Conservation (phyloP, 1,140 invertebrate species). For the Luehdorfia chinensis region DNA sequence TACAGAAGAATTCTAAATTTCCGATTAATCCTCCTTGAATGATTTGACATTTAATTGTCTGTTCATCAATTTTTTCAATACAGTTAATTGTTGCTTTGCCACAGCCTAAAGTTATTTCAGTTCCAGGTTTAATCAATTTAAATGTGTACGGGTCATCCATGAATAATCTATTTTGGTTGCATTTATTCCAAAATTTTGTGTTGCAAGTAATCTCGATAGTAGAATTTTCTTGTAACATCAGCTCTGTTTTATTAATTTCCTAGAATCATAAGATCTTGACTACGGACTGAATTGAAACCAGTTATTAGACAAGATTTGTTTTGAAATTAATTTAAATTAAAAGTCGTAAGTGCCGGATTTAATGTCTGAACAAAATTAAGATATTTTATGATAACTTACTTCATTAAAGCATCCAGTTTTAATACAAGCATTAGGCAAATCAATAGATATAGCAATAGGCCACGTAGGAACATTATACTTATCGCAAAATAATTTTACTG, state of each 20-base stretch:
- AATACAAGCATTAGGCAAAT: constrained; percentile 10
- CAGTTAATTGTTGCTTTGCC: constrained; percentile 26
- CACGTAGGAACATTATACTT: constrained; percentile 5
- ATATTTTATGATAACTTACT: not conserved
- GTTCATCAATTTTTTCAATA: constrained; percentile 22
- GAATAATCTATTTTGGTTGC: constrained; percentile 23
- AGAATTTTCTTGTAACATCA: constrained; percentile 13
- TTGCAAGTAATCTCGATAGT: constrained; percentile 29
- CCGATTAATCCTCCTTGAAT: constrained; percentile 17
- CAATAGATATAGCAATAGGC: constrained; percentile 11
- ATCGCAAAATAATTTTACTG: not conserved
- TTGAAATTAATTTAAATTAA: too few relatives aligned
- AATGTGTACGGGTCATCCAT: constrained; percentile 33
- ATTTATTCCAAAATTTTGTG: constrained; percentile 20
- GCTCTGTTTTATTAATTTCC: not conserved
- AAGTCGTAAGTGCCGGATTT: too few relatives aligned
- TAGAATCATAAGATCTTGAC: not conserved
- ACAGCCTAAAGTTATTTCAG: constrained; percentile 26
- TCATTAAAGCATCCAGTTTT: constrained; percentile 8
- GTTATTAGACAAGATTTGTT: too few relatives aligned
- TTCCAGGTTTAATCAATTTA: constrained; percentile 17
- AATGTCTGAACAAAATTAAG: too few relatives aligned
- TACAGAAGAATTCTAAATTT: constrained; percentile 22
- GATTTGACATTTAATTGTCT: constrained; percentile 28
- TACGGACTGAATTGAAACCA: too few relatives aligned